phyloP scores from a whole-genome alignment of 2,888 invertebrate species.

The Dinocampus coccinellae region DNA sequence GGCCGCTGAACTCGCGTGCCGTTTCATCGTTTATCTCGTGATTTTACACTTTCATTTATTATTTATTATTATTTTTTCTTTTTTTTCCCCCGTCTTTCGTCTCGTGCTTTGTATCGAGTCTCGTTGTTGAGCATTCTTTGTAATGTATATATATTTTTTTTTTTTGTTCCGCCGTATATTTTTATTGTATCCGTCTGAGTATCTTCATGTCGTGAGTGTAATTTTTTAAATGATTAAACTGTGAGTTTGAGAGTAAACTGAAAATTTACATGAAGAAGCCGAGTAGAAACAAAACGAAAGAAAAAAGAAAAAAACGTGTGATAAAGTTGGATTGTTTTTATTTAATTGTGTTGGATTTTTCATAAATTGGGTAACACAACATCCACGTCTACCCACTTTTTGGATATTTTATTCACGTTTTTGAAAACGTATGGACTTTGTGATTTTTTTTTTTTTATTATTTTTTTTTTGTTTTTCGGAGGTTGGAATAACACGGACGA shows the following conservation, averaged over 20 bases:
- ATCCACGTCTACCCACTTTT: too few species aligned
- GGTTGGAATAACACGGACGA: constrained; percentile 30
- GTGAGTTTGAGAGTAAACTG: background rate
- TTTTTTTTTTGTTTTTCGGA: constrained; percentile 12
- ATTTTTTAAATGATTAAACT: background rate
- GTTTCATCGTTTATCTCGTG: constrained; percentile 49
- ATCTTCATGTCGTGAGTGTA: background rate
- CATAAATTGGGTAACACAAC: too few species aligned
- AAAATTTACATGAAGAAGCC: background rate
- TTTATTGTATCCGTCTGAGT: background rate
- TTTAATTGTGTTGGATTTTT: constrained; percentile 4
- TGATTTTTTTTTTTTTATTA: background rate
- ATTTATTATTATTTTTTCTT: too few species aligned
- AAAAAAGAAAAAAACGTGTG: background rate
- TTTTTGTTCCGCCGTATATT: too few species aligned
- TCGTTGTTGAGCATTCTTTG: background rate
- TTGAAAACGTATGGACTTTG: background rate
- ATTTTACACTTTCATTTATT: constrained; percentile 13
- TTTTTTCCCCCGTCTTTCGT: constrained; percentile 27
- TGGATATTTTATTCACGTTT: background rate
- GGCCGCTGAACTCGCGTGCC: constrained; percentile 69
- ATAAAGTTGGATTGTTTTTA: constrained; percentile 1
- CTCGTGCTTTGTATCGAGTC: constrained; percentile 11
- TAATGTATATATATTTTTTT: background rate
- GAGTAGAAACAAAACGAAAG: background rate